Percentiles rank a stretch among this genome's conserved stretches.
These are phyloP conservation scores for Callyntrura sp. DNA, from an alignment of 2,888 invertebrate genomes.

Conservation along the genomic window DNA sequence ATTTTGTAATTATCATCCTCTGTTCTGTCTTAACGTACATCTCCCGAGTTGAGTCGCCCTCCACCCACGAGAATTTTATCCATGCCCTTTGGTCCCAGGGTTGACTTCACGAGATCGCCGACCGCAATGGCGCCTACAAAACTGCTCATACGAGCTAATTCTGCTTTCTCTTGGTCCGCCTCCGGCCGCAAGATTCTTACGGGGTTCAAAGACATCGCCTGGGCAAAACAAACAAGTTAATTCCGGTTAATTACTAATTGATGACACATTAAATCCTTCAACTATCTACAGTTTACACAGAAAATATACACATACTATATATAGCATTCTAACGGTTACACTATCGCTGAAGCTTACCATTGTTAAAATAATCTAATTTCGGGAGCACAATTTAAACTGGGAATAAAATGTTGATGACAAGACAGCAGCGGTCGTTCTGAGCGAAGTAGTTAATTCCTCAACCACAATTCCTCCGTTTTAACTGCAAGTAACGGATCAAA, in stretches of 20 bases:
- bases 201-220: slow-evolving; percentile 93
- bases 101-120: slow-evolving; percentile 99
- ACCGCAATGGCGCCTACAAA: slow-evolving; percentile 99
- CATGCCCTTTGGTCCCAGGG: slow-evolving; percentile 99
- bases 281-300: too few species aligned
- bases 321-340: too few species aligned
- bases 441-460: neutral
- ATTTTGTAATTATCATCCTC: too few species aligned
- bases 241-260: too few species aligned
- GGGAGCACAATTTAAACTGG: too few species aligned
- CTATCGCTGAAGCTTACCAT: too few species aligned
- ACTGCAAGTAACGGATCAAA: neutral
- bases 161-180: slow-evolving; percentile 99
- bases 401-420: too few species aligned
- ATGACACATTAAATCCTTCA: too few species aligned
- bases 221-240: slow-evolving; percentile 14
- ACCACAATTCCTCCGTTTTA: neutral
- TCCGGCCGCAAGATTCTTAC: slow-evolving; percentile 97
- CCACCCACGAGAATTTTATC: slow-evolving; percentile 94
- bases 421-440: neutral
- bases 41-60: slow-evolving; percentile 89
- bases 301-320: too few species aligned
- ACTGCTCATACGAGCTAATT: slow-evolving; percentile 98
- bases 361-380: neutral
- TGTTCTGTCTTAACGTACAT: too few species aligned